phyloP scores from a whole-genome alignment of 2,888 invertebrate genomes.

The Drosophila cognata region DNA sequence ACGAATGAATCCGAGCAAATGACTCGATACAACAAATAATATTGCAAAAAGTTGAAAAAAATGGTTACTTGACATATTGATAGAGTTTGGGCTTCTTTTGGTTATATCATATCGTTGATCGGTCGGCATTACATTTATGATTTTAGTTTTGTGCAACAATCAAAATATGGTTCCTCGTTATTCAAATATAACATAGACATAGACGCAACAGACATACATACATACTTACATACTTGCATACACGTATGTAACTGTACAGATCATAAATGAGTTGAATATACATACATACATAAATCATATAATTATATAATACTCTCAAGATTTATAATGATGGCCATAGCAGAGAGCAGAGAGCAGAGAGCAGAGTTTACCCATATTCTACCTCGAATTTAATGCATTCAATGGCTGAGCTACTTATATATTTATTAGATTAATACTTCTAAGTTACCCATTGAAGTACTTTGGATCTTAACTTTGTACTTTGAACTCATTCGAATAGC shows the following conservation, averaged over 20 bases:
- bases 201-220: slow-evolving; percentile 28
- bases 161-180: slow-evolving; percentile 73
- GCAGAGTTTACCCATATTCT: slow-evolving; percentile 49
- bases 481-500: background rate
- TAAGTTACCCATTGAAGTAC: slow-evolving; percentile 10
- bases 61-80: slow-evolving; percentile 22
- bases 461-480: slow-evolving; percentile 1
- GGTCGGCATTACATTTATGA: slow-evolving; percentile 5
- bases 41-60: slow-evolving; percentile 65
- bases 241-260: slow-evolving; percentile 41
- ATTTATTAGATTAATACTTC: slow-evolving; percentile 40
- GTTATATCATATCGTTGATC: slow-evolving; percentile 2
- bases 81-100: slow-evolving; percentile 11
- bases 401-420: slow-evolving; percentile 23
- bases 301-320: slow-evolving; percentile 18
- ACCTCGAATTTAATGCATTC: slow-evolving; percentile 60
- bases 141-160: slow-evolving; percentile 54
- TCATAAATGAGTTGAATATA: slow-evolving; percentile 47
- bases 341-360: slow-evolving; percentile 22
- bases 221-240: slow-evolving; percentile 10
- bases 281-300: slow-evolving; percentile 31
- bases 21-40: slow-evolving; percentile 54
- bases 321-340: slow-evolving; percentile 22
- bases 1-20: slow-evolving; percentile 51
- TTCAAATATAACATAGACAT: slow-evolving; percentile 43